phyloP scores from a whole-genome alignment of 2,797 vertebrate genomes.

The Hapalemur alaotrensis region DNA sequence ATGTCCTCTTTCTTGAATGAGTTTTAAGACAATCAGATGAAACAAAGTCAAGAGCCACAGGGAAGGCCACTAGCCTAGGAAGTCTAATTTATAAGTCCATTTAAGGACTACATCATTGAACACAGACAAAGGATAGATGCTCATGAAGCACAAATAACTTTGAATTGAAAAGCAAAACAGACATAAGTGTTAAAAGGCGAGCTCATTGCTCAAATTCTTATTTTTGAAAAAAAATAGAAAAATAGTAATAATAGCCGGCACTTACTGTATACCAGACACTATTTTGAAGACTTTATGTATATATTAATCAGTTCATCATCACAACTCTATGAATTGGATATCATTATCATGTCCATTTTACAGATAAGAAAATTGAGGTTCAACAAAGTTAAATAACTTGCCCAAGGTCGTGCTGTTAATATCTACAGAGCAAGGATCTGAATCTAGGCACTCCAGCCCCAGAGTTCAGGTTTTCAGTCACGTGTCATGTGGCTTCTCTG shows the following conservation, averaged over 20 bases:
- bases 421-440: neutral
- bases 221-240: neutral
- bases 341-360: neutral
- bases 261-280: neutral
- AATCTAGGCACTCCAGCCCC: neutral
- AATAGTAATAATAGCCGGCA: neutral
- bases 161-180: conserved; percentile 27
- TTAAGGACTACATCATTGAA: conserved; percentile 38
- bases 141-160: neutral
- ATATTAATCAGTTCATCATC: neutral
- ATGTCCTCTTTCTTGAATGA: conserved; percentile 30
- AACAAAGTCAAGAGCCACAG: neutral
- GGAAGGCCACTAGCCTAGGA: neutral
- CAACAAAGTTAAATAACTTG: neutral
- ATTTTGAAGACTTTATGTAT: neutral
- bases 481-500: neutral
- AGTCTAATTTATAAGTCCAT: conserved; percentile 21
- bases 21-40: conserved; percentile 26
- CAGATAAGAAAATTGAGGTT: neutral
- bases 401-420: neutral
- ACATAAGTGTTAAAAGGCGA: neutral
- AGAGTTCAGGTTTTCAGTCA: neutral
- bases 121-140: neutral
- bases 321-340: neutral
- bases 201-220: neutral